Evolutionary conservation across 2,888 invertebrate species (phyloP).

Genomic region (Salticus scenicus): DNA sequence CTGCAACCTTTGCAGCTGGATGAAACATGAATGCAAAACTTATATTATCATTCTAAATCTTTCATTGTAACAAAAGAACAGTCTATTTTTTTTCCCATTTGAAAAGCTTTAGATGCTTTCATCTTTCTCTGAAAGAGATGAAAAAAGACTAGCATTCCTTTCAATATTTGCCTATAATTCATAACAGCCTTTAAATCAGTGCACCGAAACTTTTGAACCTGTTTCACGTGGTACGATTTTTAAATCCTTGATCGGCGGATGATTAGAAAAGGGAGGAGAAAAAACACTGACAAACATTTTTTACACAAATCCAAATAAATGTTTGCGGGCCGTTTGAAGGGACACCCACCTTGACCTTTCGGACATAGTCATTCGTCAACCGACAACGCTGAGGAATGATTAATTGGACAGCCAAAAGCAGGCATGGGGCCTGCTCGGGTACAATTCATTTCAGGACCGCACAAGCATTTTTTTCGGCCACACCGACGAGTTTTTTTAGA

Average conservation of each 20-base stretch:
- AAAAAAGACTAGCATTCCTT: too few relatives aligned
- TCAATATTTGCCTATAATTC: too few relatives aligned
- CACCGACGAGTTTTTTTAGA: neutral
- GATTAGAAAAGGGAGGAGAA: neutral
- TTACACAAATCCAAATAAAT: constrained; percentile 34
- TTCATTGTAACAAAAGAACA: too few relatives aligned
- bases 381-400: constrained; percentile 61
- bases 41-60: too few relatives aligned
- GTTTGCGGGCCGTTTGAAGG: constrained; percentile 43
- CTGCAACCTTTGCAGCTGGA: too few relatives aligned
- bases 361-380: constrained; percentile 65
- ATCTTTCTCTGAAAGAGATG: too few relatives aligned
- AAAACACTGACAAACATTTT: neutral
- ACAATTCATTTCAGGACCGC: constrained; percentile 56
- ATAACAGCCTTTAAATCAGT: too few relatives aligned
- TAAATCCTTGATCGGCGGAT: neutral
- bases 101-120: too few relatives aligned
- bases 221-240: too few relatives aligned
- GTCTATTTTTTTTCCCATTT: too few relatives aligned
- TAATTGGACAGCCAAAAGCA: constrained; percentile 33
- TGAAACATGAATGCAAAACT: too few relatives aligned
- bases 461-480: constrained; percentile 34
- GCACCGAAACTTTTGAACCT: too few relatives aligned
- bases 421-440: constrained; percentile 40
- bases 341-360: constrained; percentile 65